Evolutionary conservation across 2,888 invertebrate species (phyloP).

Genomic region (Himalopsyche kuldschensis): DNA sequence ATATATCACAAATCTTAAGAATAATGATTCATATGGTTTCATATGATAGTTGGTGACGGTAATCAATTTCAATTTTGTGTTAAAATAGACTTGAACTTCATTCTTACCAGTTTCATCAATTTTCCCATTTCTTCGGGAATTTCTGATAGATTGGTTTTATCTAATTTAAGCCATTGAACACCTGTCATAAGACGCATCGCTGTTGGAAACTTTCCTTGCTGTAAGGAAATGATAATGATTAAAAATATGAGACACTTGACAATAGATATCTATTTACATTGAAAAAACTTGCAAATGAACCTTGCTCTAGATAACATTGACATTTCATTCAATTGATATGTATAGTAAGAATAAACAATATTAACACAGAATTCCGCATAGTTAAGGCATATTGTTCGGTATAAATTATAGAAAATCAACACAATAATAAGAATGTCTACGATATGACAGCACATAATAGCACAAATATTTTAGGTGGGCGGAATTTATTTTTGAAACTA

Average conservation of each 20-base stretch:
- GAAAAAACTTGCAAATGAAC: no score
- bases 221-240: conserved; percentile 43
- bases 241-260: neutral
- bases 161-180: conserved; percentile 95
- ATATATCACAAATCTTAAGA: no score
- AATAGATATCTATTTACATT: neutral
- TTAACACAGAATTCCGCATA: neutral
- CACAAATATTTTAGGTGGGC: neutral
- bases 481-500: no score
- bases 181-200: conserved; percentile 94
- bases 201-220: conserved; percentile 86
- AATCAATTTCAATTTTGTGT: neutral
- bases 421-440: neutral
- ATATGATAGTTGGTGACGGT: no score
- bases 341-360: neutral
- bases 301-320: no score
- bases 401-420: neutral
- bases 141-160: conserved; percentile 82
- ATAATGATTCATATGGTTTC: no score
- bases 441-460: neutral
- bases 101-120: conserved; percentile 81
- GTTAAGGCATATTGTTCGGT: neutral
- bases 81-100: neutral
- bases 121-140: conserved; percentile 94
- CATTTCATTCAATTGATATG: no score